A percentile compares a stretch with the other conserved stretches of the same genome.
Evolutionary conservation across 2,797 vertebrate species (phyloP).

Genomic region (Haliaeetus vocifer): DNA sequence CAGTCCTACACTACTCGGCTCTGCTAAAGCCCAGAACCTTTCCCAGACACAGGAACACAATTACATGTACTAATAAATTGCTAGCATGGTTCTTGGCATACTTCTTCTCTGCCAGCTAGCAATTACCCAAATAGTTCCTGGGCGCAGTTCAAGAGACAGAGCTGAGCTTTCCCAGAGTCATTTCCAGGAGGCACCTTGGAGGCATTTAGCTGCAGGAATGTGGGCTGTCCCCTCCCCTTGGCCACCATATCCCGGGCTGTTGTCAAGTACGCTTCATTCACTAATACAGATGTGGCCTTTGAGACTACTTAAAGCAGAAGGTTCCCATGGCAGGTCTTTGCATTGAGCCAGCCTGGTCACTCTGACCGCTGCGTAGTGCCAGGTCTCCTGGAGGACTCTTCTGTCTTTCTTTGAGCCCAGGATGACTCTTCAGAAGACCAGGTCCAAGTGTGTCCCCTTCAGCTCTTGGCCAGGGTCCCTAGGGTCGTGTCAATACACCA

Average conservation of each 20-base stretch:
- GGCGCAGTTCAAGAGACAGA: neutral
- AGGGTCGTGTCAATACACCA: neutral
- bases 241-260: accelerated
- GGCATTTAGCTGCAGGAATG: neutral
- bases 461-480: neutral
- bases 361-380: accelerated
- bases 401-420: neutral
- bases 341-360: neutral
- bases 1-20: neutral
- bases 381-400: neutral
- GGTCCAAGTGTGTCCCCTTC: neutral
- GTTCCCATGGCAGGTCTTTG: neutral
- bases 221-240: neutral
- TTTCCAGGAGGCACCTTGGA: neutral
- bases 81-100: neutral
- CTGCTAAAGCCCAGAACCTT: neutral
- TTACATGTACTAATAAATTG: neutral
- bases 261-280: neutral
- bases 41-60: neutral
- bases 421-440: neutral
- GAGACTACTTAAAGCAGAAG: neutral
- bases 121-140: neutral
- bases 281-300: neutral
- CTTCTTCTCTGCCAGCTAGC: neutral
- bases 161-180: neutral